phyloP scores from a whole-genome alignment of 2,797 vertebrate species.

The Scleropages formosus region DNA sequence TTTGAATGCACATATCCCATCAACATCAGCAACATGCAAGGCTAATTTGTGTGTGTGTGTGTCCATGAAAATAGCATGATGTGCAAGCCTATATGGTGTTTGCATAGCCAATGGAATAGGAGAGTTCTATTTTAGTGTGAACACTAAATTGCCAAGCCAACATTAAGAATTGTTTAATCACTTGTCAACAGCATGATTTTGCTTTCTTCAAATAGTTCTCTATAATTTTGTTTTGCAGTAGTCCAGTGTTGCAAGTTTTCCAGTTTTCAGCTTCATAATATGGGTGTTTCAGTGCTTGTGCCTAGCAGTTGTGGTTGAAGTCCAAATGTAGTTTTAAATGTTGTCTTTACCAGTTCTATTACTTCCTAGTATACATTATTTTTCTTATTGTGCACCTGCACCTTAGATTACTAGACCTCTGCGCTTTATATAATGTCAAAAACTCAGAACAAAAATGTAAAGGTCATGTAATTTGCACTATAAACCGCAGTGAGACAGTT shows the following conservation, averaged over 20 bases:
- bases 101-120: slow-evolving; percentile 38
- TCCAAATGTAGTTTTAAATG: slow-evolving; percentile 37
- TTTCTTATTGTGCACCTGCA: slow-evolving; percentile 64
- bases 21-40: too few species aligned
- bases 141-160: slow-evolving; percentile 28
- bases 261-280: slow-evolving; percentile 22
- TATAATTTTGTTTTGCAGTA: slow-evolving; percentile 14
- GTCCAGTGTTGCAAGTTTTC: slow-evolving; percentile 24
- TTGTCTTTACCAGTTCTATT: too few species aligned
- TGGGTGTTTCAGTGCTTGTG: slow-evolving; percentile 27
- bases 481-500: slow-evolving; percentile 52
- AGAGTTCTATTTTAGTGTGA: slow-evolving; percentile 27
- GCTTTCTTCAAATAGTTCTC: slow-evolving; percentile 4
- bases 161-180: neutral
- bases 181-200: slow-evolving; percentile 25
- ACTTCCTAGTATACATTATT: slow-evolving; percentile 42
- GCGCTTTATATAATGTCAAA: slow-evolving; percentile 56
- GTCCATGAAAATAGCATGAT: slow-evolving; percentile 13
- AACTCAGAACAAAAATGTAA: slow-evolving; percentile 50
- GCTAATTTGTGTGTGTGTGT: neutral
- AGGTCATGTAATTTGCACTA: slow-evolving; percentile 69
- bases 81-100: neutral
- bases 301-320: neutral
- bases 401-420: slow-evolving; percentile 67
- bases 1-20: too few species aligned